Conservation (phyloP, 2,888 invertebrate species). For the Tiliacea aurago region DNA sequence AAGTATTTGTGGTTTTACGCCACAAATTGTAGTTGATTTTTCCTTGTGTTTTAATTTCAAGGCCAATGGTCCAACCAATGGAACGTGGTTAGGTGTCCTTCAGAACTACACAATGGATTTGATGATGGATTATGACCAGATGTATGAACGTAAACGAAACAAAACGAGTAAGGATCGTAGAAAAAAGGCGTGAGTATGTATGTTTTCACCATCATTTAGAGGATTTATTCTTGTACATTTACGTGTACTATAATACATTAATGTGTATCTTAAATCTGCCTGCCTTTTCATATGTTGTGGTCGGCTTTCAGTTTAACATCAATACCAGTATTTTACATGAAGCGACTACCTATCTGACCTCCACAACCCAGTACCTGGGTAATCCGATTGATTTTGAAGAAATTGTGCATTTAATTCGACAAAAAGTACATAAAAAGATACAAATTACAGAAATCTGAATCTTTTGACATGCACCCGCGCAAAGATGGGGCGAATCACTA, state of each 20-base stretch:
- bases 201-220: neutral
- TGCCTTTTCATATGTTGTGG: too few relatives aligned
- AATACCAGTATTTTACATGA: too few relatives aligned
- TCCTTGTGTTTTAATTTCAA: constrained; percentile 31
- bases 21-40: constrained; percentile 24
- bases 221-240: neutral
- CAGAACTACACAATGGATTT: neutral
- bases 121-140: neutral
- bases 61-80: neutral
- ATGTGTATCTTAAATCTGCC: neutral
- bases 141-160: neutral
- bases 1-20: constrained; percentile 37
- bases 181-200: neutral
- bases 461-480: neutral
- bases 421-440: too few relatives aligned
- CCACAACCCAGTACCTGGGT: too few relatives aligned
- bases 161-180: neutral
- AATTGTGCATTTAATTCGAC: too few relatives aligned
- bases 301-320: too few relatives aligned
- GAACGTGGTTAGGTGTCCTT: neutral
- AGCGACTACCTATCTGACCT: too few relatives aligned
- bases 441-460: neutral
- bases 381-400: too few relatives aligned
- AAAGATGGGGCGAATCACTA: neutral
- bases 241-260: neutral